phyloP scores from a whole-genome alignment of 2,888 invertebrate species.

The Cantharis flavilabris region DNA sequence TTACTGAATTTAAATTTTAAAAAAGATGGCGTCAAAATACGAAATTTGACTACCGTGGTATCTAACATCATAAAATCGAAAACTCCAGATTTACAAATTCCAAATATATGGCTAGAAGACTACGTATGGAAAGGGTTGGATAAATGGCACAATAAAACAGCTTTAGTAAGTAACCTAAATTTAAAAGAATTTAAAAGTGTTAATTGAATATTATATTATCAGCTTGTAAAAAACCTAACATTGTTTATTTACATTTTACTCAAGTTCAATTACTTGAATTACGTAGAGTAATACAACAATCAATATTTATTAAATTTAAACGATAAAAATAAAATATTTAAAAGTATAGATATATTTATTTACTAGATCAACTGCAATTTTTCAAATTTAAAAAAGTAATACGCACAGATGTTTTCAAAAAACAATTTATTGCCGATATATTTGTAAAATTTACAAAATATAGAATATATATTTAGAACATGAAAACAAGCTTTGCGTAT shows the following conservation, averaged over 20 bases:
- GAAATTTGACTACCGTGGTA: slow-evolving; percentile 35
- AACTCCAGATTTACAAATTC: slow-evolving; percentile 53
- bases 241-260: neutral
- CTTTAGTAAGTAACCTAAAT: slow-evolving; percentile 60
- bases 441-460: neutral
- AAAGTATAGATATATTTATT: neutral
- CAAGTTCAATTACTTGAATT: neutral
- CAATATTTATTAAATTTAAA: neutral
- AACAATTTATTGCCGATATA: neutral
- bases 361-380: neutral
- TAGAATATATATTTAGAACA: neutral
- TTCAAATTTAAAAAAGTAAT: neutral
- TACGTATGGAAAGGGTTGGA: slow-evolving; percentile 67
- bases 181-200: slow-evolving; percentile 39
- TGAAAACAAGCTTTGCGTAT: neutral
- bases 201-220: neutral
- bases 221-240: neutral
- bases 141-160: slow-evolving; percentile 67
- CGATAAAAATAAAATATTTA: neutral
- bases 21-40: neutral
- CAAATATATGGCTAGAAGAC: slow-evolving; percentile 63
- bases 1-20: neutral
- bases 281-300: neutral
- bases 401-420: neutral
- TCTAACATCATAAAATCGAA: slow-evolving; percentile 31